Evolutionary conservation across 2,113 vertebrate genomes (phyloP).

Genomic region (Origma solitaria): DNA sequence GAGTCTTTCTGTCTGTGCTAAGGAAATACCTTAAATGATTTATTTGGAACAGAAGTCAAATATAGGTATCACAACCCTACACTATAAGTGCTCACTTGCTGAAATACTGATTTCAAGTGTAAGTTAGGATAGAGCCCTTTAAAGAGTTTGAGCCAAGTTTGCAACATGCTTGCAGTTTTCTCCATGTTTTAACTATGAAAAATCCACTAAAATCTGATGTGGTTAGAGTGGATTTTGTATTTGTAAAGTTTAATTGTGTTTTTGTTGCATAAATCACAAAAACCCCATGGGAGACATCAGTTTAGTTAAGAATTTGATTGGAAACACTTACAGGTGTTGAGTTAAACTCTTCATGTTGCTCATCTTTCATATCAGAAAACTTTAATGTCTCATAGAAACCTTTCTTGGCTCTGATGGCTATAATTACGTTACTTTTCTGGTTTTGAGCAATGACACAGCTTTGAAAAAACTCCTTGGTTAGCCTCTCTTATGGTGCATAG

Average conservation of each 20-base stretch:
- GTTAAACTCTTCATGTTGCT: neutral
- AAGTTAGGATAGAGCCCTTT: neutral
- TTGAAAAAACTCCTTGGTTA: neutral
- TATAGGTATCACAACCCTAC: neutral
- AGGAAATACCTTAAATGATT: neutral
- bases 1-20: neutral
- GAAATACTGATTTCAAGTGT: neutral
- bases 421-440: neutral
- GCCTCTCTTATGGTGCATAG: neutral
- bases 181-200: neutral
- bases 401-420: neutral
- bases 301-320: neutral
- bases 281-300: neutral
- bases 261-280: neutral
- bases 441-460: neutral
- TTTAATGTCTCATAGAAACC: neutral
- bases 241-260: neutral
- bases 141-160: neutral
- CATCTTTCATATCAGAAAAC: neutral
- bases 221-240: neutral
- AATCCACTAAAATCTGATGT: neutral
- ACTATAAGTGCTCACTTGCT: neutral
- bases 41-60: neutral
- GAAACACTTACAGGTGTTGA: neutral
- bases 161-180: neutral